A percentile compares a stretch with the other conserved stretches of the same genome.
Evolutionary conservation across 2,113 vertebrate species (phyloP).

Genomic region (Ochotona curzoniae): DNA sequence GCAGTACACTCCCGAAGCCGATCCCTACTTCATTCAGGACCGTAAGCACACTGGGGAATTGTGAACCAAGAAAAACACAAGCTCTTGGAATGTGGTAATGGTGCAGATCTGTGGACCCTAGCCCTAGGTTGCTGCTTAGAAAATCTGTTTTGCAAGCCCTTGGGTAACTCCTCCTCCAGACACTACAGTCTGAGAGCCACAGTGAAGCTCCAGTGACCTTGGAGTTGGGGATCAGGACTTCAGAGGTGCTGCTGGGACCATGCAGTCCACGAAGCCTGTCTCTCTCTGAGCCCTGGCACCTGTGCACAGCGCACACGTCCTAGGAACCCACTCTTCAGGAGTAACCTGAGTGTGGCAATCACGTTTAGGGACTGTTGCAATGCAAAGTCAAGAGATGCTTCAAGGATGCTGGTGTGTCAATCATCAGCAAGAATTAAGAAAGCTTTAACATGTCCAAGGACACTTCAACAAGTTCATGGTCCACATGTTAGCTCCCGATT

Average conservation of each 20-base stretch:
- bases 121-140: neutral
- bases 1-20: constrained; percentile 85
- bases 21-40: constrained; percentile 91
- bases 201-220: neutral
- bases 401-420: neutral
- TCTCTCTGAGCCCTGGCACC: neutral
- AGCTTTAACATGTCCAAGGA: neutral
- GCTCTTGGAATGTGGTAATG: neutral
- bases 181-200: neutral
- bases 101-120: neutral
- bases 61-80: constrained; percentile 7
- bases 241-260: neutral
- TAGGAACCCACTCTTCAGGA: too few relatives aligned
- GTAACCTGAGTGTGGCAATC: neutral
- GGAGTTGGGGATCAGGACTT: neutral
- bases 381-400: neutral
- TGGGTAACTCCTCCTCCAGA: fast-evolving
- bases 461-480: too few relatives aligned
- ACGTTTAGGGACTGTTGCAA: neutral
- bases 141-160: fast-evolving
- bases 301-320: fast-evolving
- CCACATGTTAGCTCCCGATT: too few relatives aligned
- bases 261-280: neutral
- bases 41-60: constrained; percentile 87
- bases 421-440: neutral